phyloP scores from a whole-genome alignment of 2,797 vertebrate species.

The Phyllotis vaccarum region DNA sequence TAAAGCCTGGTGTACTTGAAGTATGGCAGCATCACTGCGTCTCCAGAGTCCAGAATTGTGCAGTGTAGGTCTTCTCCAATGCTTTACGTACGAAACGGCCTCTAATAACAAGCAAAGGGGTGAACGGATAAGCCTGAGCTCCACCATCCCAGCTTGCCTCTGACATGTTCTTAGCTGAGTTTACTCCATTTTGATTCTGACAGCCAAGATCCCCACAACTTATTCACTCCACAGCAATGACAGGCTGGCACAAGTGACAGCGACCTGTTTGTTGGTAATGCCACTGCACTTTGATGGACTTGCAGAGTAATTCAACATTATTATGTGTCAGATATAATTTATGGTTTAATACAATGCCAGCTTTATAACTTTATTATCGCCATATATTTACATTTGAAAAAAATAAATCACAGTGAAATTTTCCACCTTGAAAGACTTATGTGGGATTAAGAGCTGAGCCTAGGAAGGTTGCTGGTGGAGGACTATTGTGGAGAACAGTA shows the following conservation, averaged over 20 bases:
- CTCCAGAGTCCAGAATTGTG: not conserved
- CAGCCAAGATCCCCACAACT: conserved; percentile 1
- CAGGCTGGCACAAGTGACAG: not conserved
- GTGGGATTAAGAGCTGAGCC: conserved; percentile 49
- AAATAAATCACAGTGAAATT: conserved; percentile 80
- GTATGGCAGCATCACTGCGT: fast-evolving
- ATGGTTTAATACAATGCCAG: conserved; percentile 82
- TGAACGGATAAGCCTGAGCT: fast-evolving
- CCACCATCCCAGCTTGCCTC: not conserved
- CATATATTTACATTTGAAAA: conserved; percentile 84
- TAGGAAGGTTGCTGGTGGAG: conserved; percentile 49
- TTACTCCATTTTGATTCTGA: conserved; percentile 12
- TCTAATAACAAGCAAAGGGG: not conserved
- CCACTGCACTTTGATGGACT: conserved; percentile 74
- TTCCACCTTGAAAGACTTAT: conserved; percentile 77
- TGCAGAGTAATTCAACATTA: conserved; percentile 82
- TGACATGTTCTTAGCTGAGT: not conserved
- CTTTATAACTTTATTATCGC: conserved; percentile 82
- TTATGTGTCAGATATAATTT: conserved; percentile 84
- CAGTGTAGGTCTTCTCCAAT: conserved; percentile 16
- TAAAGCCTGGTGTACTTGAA: not conserved
- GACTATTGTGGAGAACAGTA: not conserved
- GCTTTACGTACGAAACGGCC: not conserved
- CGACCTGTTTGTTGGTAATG: conserved; percentile 3
- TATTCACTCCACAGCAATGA: not conserved